Evolutionary conservation across 2,797 vertebrate species (phyloP), one percentile per base, ranked within the genome.

Genomic region (Hemitrygon akajei): DNA sequence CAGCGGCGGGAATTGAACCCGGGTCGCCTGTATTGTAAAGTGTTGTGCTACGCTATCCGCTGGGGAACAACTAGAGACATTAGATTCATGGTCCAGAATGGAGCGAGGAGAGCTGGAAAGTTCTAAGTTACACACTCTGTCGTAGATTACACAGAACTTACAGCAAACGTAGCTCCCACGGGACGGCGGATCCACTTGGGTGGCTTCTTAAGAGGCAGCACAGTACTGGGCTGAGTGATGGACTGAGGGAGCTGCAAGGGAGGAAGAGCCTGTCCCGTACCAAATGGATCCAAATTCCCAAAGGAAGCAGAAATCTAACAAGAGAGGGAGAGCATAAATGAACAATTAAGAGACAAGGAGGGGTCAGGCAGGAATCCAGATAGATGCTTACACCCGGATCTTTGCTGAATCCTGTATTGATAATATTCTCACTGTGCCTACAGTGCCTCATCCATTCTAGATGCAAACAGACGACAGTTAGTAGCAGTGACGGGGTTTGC

Each of bases 131-230:
- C 30, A 16, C 12, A 75, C 20, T 47, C 73, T 79, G 95, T 12
- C 7, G 71, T 76, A 76, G 91, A 75, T 76, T 30, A 30, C 16
- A 58, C 11, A 76, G 58, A 93, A 77, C 98, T 96, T 96, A 99
- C 99, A 14, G 98, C 98, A 94, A 99, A 99, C 0, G 98, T 98
- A 0, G 99, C 99, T 60, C 98, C 98, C 0, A 99, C 97, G 0
- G 99, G 99, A 79, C 98, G 96, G 71, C 97, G 97, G 95, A 99
- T 97, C 99, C 99, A 99, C 94, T 98, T 99, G 10, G 99, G 99
- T 0, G 99, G 98, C 93, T 99, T 99, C 96, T 98, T 99, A 75
- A 99, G 95, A 34, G 98, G 99, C 56, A 97, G 95, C 94, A 98
- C 73, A 0, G 96, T 95, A 2, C 95, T 96, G 63, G 97, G 96